A percentile compares a stretch with the other conserved stretches of the same genome.
phyloP scores from a whole-genome alignment of 1,140 invertebrate genomes.

The Brachionus plicatilis region DNA sequence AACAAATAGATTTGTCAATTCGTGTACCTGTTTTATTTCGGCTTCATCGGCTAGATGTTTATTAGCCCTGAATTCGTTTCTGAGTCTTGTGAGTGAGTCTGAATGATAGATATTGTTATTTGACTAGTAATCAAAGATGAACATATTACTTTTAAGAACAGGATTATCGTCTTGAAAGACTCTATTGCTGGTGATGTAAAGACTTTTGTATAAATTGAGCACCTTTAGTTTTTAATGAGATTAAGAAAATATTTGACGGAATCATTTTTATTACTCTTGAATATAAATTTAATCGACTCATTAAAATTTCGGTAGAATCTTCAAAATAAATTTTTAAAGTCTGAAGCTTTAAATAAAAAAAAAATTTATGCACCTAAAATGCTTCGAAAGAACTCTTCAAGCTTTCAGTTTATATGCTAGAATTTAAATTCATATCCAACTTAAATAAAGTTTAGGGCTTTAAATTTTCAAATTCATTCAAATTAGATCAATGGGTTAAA shows the following conservation, averaged over 20 bases:
- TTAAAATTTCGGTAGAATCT: not conserved
- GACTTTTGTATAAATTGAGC: slow-evolving; percentile 13
- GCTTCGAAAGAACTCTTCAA: not conserved
- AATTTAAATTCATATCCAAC: not conserved
- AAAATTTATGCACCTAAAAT: not conserved
- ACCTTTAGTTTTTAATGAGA: not conserved
- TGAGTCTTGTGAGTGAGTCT: not conserved
- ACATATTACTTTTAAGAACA: not conserved
- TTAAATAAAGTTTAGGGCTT: not conserved
- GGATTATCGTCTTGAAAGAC: slow-evolving; percentile 16
- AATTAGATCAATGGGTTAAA: not conserved
- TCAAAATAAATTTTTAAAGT: not conserved
- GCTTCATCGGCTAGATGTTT: slow-evolving; percentile 18
- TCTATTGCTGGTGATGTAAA: slow-evolving; percentile 32
- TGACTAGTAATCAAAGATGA: not conserved
- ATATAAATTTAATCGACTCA: slow-evolving; percentile 13
- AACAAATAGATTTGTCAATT: not conserved
- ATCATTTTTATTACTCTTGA: not conserved
- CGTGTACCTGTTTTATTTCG: slow-evolving; percentile 19
- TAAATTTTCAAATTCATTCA: not conserved
- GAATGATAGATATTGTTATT: not conserved
- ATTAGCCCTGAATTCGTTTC: slow-evolving; percentile 34
- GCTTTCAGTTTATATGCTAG: not conserved
- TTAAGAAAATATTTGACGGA: not conserved
- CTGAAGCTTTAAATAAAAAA: not conserved